Conservation (phyloP, 2,797 vertebrate species). For the Peromyscus attwateri region DNA sequence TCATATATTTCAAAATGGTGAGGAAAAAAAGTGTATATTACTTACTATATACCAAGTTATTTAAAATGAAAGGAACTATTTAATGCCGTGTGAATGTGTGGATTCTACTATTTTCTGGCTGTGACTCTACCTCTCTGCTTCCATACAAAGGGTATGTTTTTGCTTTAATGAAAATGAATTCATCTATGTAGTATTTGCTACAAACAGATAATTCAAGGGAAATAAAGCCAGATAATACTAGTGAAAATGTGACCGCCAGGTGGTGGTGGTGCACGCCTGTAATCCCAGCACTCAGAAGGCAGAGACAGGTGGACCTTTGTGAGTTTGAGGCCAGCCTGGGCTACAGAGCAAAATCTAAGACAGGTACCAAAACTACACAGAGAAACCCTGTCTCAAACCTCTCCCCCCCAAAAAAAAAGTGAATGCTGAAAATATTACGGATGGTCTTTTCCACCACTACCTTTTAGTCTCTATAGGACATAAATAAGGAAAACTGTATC, state of each 20-base stretch:
- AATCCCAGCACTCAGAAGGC: too few relatives aligned
- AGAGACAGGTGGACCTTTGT: too few relatives aligned
- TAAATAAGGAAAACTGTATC: background rate
- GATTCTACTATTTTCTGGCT: background rate
- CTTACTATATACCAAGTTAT: background rate
- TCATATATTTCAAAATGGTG: slow-evolving; percentile 8
- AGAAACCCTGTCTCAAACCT: too few relatives aligned
- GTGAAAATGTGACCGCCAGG: background rate
- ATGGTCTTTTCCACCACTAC: background rate
- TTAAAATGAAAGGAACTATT: background rate
- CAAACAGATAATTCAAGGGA: background rate
- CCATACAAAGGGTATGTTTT: background rate
- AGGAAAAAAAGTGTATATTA: background rate
- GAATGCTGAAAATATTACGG: slow-evolving; percentile 11
- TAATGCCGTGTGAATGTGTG: background rate
- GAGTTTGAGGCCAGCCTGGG: too few relatives aligned
- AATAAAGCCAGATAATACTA: slow-evolving; percentile 34
- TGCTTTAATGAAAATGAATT: slow-evolving; percentile 13
- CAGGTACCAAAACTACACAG: too few relatives aligned
- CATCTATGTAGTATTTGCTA: background rate
- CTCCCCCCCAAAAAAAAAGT: background rate
- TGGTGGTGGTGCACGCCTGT: too few relatives aligned
- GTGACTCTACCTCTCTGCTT: background rate
- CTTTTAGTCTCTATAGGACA: slow-evolving; percentile 6
- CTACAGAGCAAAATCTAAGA: too few relatives aligned